phyloP scores from a whole-genome alignment of 2,113 vertebrate species.

The Clinocottus analis region DNA sequence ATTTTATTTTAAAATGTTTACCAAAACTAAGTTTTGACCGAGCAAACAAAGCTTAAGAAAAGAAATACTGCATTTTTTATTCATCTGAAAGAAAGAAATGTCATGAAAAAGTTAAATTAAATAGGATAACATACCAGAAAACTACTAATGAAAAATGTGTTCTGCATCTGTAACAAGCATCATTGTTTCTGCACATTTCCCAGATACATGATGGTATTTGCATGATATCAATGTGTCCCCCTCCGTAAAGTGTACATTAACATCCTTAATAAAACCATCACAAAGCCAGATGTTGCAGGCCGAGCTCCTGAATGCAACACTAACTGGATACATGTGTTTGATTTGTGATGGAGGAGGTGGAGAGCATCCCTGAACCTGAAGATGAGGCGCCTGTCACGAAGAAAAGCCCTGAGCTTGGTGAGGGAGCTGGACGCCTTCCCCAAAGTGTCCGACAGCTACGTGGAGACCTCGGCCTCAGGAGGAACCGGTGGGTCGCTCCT shows the following conservation, averaged over 20 bases:
- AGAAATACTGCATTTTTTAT: neutral
- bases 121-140: neutral
- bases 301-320: neutral
- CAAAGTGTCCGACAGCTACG: conserved; percentile 95
- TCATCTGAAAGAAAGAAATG: neutral
- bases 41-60: neutral
- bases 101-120: too few species aligned
- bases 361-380: conserved; percentile 76
- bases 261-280: neutral
- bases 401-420: conserved; percentile 95
- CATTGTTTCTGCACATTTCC: neutral
- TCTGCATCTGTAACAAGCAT: neutral
- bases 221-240: neutral
- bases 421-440: conserved; percentile 97
- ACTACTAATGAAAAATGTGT: neutral
- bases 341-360: conserved; percentile 77
- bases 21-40: neutral
- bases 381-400: conserved; percentile 94
- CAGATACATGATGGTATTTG: too few species aligned
- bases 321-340: neutral
- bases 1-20: neutral
- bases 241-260: neutral
- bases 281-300: neutral
- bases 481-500: conserved; percentile 87
- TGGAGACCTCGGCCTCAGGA: conserved; percentile 91